Evolutionary conservation across 2,888 invertebrate genomes (phyloP).

Genomic region (Lasioglossum villosulum): DNA sequence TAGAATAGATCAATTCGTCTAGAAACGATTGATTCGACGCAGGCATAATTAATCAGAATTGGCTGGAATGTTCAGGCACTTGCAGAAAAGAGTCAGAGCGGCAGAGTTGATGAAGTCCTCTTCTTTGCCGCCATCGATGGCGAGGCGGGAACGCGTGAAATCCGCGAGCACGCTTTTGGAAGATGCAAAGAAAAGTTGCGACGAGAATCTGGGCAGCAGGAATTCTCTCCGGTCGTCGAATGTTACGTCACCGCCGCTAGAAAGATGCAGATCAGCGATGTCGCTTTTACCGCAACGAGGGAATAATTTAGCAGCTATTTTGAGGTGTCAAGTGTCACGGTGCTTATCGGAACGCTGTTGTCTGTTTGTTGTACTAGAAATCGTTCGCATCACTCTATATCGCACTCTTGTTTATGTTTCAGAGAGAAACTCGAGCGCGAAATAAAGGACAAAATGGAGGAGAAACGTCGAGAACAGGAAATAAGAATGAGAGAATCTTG

Average conservation of each 20-base stretch:
- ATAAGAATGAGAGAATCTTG: conserved; percentile 87
- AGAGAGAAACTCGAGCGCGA: conserved; percentile 88
- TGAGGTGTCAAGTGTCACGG: conserved; percentile 85
- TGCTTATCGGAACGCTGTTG: conserved; percentile 52
- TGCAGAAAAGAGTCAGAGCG: conserved; percentile 89
- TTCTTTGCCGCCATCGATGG: conserved; percentile 89
- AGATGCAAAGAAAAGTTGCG: conserved; percentile 60
- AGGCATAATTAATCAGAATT: not conserved
- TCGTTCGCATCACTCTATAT: not conserved
- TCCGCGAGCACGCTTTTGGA: conserved; percentile 69
- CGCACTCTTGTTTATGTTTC: not conserved
- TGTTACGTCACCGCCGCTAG: conserved; percentile 68
- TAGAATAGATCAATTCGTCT: conserved; percentile 3
- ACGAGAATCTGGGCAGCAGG: conserved; percentile 31
- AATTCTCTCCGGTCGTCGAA: conserved; percentile 26
- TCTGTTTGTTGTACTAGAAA: not conserved
- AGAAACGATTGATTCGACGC: not conserved
- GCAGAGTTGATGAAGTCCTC: conserved; percentile 89
- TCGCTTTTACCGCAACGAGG: conserved; percentile 76
- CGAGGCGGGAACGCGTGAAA: conserved; percentile 86
- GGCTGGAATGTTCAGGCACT: conserved; percentile 63
- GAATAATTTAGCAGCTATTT: conserved; percentile 88
- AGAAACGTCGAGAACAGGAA: conserved; percentile 87
- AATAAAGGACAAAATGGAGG: conserved; percentile 86
- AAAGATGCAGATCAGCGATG: conserved; percentile 78